These are phyloP conservation scores for Symphodus melops DNA, from an alignment of 2,113 vertebrate species.

Conservation along the genomic window DNA sequence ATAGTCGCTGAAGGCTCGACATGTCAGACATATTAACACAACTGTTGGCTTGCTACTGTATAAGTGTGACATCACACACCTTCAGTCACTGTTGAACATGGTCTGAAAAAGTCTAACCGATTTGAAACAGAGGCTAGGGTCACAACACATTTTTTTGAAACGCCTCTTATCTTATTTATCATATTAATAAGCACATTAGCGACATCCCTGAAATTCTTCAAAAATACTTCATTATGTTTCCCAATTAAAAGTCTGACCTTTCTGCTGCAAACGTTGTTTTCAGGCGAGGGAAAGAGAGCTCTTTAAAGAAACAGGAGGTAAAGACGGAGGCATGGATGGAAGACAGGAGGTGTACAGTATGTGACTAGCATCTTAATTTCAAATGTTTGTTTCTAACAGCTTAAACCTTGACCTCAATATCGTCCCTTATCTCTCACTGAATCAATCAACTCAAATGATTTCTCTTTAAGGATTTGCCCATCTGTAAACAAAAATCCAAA, in stretches of 20 bases:
- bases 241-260: slow-evolving; percentile 60
- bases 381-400: slow-evolving; percentile 28
- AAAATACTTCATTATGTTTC: slow-evolving; percentile 51
- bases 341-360: neutral
- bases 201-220: slow-evolving; percentile 20
- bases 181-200: slow-evolving; percentile 31
- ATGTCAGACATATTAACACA: slow-evolving; percentile 32
- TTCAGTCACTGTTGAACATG: slow-evolving; percentile 1
- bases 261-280: slow-evolving; percentile 40
- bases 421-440: slow-evolving; percentile 7
- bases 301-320: slow-evolving; percentile 20
- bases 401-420: slow-evolving; percentile 16
- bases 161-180: neutral
- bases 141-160: neutral
- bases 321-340: slow-evolving; percentile 15
- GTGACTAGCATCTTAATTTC: slow-evolving; percentile 31
- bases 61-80: slow-evolving; percentile 20
- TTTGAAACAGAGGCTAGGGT: neutral
- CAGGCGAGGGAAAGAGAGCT: slow-evolving; percentile 21
- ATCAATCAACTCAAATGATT: slow-evolving; percentile 11
- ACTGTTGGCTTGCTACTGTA: neutral
- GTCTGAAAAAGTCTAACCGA: neutral
- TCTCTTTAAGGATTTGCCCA: neutral
- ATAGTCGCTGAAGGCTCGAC: slow-evolving; percentile 12
- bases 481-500: slow-evolving; percentile 4